A percentile compares a stretch with the other conserved stretches of the same genome.
Evolutionary conservation across 2,797 vertebrate species (phyloP).

Genomic region (Danio aesculapii): DNA sequence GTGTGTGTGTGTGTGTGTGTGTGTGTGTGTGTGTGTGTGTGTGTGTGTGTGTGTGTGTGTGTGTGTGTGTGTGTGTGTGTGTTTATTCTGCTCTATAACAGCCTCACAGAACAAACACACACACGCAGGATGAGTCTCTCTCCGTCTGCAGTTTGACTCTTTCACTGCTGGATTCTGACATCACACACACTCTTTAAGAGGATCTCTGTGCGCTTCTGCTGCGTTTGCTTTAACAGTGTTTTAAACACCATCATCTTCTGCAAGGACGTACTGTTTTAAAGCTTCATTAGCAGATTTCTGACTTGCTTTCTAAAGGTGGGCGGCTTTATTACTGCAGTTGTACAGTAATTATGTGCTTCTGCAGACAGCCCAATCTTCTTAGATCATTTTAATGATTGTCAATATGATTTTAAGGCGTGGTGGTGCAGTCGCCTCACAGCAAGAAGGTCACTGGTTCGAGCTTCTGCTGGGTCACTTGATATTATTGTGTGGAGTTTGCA

Average conservation of each 20-base stretch:
- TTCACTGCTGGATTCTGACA: constrained; percentile 2
- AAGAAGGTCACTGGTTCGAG: no score
- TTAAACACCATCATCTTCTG: no score
- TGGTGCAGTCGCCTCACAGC: no score
- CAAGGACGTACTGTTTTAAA: no score
- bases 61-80: constrained; percentile 1
- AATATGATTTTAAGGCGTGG: background rate
- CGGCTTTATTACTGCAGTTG: no score
- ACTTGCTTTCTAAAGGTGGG: background rate
- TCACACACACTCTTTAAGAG: background rate
- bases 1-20: background rate
- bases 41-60: constrained; percentile 3
- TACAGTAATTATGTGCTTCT: no score
- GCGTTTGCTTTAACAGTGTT: background rate
- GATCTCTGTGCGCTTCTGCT: background rate
- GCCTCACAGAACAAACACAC: background rate
- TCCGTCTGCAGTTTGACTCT: background rate
- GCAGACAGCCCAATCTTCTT: background rate
- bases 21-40: constrained; percentile 3
- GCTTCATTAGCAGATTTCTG: background rate
- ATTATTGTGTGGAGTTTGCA: no score
- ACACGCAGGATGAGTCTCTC: background rate
- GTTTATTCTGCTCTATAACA: background rate
- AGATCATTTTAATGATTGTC: background rate
- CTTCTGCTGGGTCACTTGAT: no score